phyloP scores from a whole-genome alignment of 2,888 invertebrate genomes.

The Julus scanicus region DNA sequence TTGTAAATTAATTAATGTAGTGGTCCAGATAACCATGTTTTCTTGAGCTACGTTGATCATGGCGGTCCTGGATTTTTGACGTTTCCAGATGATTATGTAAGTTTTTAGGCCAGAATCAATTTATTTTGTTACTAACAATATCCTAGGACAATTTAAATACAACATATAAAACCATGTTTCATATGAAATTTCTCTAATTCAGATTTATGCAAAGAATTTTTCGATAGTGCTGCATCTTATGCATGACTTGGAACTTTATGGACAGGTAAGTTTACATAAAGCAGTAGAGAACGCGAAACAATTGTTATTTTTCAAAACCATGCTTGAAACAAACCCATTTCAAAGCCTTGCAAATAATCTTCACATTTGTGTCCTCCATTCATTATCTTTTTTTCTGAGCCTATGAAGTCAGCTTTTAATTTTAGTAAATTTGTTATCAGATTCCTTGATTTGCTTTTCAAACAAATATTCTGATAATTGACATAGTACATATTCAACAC shows the following conservation, averaged over 20 bases:
- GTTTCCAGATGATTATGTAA: constrained; percentile 63
- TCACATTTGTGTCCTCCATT: no score
- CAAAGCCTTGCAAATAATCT: no score
- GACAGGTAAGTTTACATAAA: constrained; percentile 64
- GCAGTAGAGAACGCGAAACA: no score
- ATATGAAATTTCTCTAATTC: constrained; percentile 53
- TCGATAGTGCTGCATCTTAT: constrained; percentile 66
- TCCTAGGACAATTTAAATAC: background rate
- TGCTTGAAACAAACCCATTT: no score
- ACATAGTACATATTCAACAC: no score
- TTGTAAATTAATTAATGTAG: constrained; percentile 63
- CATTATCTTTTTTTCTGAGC: background rate
- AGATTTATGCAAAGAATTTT: constrained; percentile 66
- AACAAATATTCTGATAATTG: background rate
- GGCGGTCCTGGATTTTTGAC: constrained; percentile 72
- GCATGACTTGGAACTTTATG: constrained; percentile 67
- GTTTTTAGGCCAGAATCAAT: background rate
- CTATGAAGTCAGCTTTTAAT: background rate
- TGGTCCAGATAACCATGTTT: constrained; percentile 71
- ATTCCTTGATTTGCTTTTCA: background rate
- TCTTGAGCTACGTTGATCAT: constrained; percentile 74
- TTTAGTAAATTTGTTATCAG: no score
- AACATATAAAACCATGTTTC: background rate
- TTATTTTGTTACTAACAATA: background rate
- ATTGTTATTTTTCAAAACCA: no score